These are phyloP conservation scores for Drosophila flavopinicola DNA, from an alignment of 2,888 invertebrate species.

Conservation along the genomic window DNA sequence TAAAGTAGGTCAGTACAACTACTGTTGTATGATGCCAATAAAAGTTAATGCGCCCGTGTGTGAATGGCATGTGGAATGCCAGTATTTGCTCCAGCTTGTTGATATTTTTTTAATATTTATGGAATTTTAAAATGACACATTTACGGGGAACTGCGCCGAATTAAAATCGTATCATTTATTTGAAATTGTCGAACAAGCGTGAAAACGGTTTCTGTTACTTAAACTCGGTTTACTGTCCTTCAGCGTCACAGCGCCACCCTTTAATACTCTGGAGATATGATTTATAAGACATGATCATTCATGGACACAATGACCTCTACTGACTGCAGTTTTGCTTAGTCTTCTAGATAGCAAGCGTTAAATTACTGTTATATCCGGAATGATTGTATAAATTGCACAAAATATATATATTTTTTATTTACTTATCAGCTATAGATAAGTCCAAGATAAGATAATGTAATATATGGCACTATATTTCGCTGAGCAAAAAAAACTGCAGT, in stretches of 20 bases:
- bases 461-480: neutral
- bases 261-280: neutral
- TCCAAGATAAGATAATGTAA: neutral
- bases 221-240: neutral
- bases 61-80: constrained; percentile 47
- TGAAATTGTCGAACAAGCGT: constrained; percentile 20
- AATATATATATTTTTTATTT: too few species aligned
- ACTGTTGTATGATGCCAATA: constrained; percentile 69
- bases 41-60: constrained; percentile 68
- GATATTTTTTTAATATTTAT: constrained; percentile 78
- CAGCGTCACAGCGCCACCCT: neutral
- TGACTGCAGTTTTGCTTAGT: too few species aligned
- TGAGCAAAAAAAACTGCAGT: neutral
- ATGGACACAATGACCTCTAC: too few species aligned
- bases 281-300: too few species aligned
- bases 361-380: too few species aligned
- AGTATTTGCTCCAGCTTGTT: constrained; percentile 62
- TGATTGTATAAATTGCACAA: too few species aligned
- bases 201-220: neutral
- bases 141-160: constrained; percentile 35
- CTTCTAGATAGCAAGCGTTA: too few species aligned
- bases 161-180: constrained; percentile 42
- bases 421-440: too few species aligned
- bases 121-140: constrained; percentile 74
- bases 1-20: constrained; percentile 67